phyloP scores from a whole-genome alignment of 2,888 invertebrate genomes.

The Philopedon plagiatum region DNA sequence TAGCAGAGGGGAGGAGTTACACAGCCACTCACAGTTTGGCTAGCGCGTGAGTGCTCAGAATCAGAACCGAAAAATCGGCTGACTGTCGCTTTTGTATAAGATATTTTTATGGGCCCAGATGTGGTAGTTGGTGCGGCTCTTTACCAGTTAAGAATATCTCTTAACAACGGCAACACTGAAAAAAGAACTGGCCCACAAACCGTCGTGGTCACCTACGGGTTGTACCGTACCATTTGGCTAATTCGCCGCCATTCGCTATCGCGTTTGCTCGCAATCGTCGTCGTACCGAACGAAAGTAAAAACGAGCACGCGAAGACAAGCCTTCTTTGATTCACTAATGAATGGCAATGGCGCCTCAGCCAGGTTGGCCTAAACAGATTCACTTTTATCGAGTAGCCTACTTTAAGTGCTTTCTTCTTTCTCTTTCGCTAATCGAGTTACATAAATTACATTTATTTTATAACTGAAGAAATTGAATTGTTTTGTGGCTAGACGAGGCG shows the following conservation, averaged over 20 bases:
- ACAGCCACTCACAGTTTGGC: no score
- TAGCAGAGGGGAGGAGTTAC: no score
- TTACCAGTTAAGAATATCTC: neutral
- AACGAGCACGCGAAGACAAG: constrained; percentile 16
- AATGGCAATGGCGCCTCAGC: constrained; percentile 34
- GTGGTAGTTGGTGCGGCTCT: no score
- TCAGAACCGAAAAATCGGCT: no score
- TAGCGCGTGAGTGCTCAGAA: no score
- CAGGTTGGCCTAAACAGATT: constrained; percentile 33
- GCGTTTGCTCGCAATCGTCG: constrained; percentile 13
- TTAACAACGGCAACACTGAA: constrained; percentile 12
- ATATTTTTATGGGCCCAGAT: no score
- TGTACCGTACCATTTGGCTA: constrained; percentile 22
- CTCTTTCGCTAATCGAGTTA: constrained; percentile 43
- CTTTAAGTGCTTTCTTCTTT: constrained; percentile 45
- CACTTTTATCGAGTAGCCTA: constrained; percentile 46
- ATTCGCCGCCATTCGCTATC: constrained; percentile 14
- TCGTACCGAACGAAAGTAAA: constrained; percentile 30
- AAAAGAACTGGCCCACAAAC: constrained; percentile 26
- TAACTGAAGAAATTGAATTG: constrained; percentile 40
- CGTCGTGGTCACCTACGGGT: constrained; percentile 24
- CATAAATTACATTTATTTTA: constrained; percentile 42
- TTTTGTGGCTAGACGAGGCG: constrained; percentile 24
- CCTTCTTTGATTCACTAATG: constrained; percentile 27
- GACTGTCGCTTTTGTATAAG: no score